Evolutionary conservation across 1,140 invertebrate species (phyloP).

Genomic region (Dendroctonus valens): DNA sequence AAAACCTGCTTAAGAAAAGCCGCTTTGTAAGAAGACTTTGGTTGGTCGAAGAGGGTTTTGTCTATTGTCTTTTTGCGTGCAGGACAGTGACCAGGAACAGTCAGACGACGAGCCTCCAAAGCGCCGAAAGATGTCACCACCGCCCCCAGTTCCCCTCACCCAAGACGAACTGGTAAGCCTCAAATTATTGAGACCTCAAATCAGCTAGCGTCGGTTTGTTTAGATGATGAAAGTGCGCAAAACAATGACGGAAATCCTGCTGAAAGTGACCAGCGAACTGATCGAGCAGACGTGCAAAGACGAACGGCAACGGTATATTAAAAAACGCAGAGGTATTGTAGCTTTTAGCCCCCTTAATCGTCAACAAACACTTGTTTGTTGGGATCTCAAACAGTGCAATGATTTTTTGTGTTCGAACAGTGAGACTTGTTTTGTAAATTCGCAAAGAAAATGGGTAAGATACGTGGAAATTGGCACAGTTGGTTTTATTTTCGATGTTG

Average conservation of each 20-base stretch:
- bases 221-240: conserved; percentile 87
- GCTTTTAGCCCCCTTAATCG: too few relatives aligned
- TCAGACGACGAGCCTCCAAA: conserved; percentile 39
- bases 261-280: conserved; percentile 91
- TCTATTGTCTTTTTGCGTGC: not conserved
- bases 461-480: too few relatives aligned
- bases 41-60: conserved; percentile 5
- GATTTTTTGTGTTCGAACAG: too few relatives aligned
- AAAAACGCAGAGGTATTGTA: conserved; percentile 48
- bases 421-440: too few relatives aligned
- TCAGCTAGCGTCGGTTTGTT: not conserved
- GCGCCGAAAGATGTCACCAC: conserved; percentile 22
- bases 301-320: conserved; percentile 59
- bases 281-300: conserved; percentile 79
- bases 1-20: conserved; percentile 60
- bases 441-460: too few relatives aligned
- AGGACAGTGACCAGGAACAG: conserved; percentile 48
- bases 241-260: conserved; percentile 85
- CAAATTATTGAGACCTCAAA: not conserved
- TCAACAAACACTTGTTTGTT: too few relatives aligned
- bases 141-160: conserved; percentile 34
- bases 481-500: too few relatives aligned
- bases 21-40: conserved; percentile 69
- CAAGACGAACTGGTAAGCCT: conserved; percentile 56
- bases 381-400: too few relatives aligned